Conservation (phyloP, 2,113 vertebrate genomes). For the Maccullochella peelii region DNA sequence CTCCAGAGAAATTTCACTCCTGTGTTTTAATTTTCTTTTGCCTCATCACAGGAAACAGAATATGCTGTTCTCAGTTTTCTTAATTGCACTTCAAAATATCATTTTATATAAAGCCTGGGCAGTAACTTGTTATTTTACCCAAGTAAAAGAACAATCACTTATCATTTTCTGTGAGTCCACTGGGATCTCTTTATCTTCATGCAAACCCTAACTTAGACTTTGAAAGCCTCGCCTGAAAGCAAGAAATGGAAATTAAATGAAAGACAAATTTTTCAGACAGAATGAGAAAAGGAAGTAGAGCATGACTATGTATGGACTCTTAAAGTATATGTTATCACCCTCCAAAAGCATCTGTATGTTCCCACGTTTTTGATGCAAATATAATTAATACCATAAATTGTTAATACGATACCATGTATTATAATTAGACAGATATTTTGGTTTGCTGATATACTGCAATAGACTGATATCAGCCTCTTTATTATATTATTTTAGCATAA, state of each 20-base stretch:
- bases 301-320: background rate
- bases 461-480: too few species aligned
- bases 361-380: background rate
- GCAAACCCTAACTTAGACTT: background rate
- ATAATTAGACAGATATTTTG: background rate
- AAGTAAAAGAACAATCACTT: background rate
- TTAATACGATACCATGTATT: background rate
- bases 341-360: background rate
- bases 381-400: too few species aligned
- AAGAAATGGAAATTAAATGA: background rate
- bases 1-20: background rate
- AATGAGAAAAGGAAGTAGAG: background rate
- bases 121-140: background rate
- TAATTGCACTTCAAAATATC: conserved; percentile 6
- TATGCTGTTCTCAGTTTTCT: background rate
- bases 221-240: background rate
- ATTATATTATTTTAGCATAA: background rate
- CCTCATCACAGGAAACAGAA: conserved; percentile 6
- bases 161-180: background rate
- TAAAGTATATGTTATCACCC: background rate
- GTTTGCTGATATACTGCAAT: background rate
- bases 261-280: background rate
- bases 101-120: background rate
- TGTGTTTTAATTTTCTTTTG: conserved; percentile 6
- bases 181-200: conserved; percentile 6